Evolutionary conservation across 1,140 invertebrate species (phyloP), one percentile per base, ranked within the genome.

Genomic region (Polypedilum pembai): DNA sequence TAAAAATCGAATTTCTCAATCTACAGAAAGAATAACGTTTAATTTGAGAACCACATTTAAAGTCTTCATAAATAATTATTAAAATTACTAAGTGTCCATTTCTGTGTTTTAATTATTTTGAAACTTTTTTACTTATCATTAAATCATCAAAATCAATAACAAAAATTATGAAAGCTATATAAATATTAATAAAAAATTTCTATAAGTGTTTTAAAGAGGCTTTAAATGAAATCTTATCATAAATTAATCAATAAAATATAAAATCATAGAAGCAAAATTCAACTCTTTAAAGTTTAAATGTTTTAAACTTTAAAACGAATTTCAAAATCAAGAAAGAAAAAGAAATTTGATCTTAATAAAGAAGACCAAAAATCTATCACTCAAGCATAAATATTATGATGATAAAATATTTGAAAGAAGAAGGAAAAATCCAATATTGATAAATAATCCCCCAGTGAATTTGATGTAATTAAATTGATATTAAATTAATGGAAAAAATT

Each of bases 401-500:
- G 15, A 12, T 45, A 45, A 45, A 45, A 45, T 45, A 45, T 45
- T n/a, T 45, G 8, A 45, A 45, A 15, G 15, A 56, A 56, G 12
- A 56, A 3, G 24, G 24, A 33, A 33, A 33, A 33, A n/a, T n/a
- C 24, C 24, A 33, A 4, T 56, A n/a, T n/a, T 56, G n/a, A 56
- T 56, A 12, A 3, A 56, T 56, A 56, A 56, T 56, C 45, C 24
- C 24, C 45, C 45, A 56, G 45, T 56, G 45, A 56, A 12, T n/a
- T 56, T 56, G 45, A 56, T 56, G 45, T 56, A 56, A 56, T 56
- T 56, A 56, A 56, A n/a, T 56, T 56, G n/a, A 56, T n/a, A 12
- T 56, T 56, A 56, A n/a, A 56, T n/a, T 56, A 56, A 56, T 56
- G 10, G 8, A 56, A 15, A 56, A 56, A 4, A 33, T 33, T 1